These are phyloP conservation scores for Tokudaia muenninki DNA, from an alignment of 2,797 vertebrate genomes.

Conservation along the genomic window DNA sequence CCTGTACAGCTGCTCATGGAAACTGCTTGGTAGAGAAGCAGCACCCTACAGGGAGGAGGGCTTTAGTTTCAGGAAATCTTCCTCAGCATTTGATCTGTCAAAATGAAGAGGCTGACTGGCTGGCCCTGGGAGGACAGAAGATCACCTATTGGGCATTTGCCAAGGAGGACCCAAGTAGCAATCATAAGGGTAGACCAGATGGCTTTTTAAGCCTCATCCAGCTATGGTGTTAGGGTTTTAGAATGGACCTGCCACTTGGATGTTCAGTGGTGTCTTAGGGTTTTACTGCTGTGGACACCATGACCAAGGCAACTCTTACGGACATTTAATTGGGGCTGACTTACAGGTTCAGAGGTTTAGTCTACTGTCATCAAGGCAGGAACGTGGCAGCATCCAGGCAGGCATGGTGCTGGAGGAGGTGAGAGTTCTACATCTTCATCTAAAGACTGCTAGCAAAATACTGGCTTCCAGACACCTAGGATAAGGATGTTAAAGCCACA, in stretches of 20 bases:
- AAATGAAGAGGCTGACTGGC: background rate
- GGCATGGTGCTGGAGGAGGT: background rate
- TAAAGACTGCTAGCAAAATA: no score
- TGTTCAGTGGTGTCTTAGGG: background rate
- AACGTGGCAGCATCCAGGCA: background rate
- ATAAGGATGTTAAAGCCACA: background rate
- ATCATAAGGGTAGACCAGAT: background rate
- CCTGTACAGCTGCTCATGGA: background rate
- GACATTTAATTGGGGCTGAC: background rate
- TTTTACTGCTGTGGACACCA: background rate
- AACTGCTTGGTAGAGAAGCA: background rate
- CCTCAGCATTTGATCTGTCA: background rate
- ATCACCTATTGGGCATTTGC: background rate
- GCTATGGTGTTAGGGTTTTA: background rate
- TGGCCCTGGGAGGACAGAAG: background rate
- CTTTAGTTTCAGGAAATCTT: constrained; percentile 9
- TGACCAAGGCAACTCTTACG: background rate
- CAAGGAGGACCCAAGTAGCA: background rate
- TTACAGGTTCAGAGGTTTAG: background rate
- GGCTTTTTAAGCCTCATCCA: background rate
- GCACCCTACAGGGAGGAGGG: background rate
- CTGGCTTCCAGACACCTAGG: background rate
- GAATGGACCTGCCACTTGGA: background rate
- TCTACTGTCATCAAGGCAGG: background rate
- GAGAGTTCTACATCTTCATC: background rate